Evolutionary conservation across 2,888 invertebrate species (phyloP).

Genomic region (Timandra comae): DNA sequence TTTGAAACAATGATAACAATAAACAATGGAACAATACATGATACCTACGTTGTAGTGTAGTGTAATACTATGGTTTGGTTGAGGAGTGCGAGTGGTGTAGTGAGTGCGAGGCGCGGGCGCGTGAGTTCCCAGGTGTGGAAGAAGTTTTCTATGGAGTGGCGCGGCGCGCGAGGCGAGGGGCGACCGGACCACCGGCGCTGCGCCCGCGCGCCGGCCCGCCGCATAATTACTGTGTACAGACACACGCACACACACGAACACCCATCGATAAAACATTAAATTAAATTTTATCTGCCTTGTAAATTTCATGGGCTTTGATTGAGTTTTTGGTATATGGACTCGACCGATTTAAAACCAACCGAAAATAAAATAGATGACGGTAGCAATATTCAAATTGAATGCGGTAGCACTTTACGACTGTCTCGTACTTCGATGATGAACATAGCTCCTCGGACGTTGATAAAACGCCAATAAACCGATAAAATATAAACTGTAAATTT

Average conservation of each 20-base stretch:
- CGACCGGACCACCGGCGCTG: constrained; percentile 68
- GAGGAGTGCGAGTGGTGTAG: constrained; percentile 31
- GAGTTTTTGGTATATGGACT: constrained; percentile 50
- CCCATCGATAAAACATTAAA: constrained; percentile 65
- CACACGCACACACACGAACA: constrained; percentile 48
- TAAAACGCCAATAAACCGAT: constrained; percentile 36
- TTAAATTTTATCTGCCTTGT: constrained; percentile 71
- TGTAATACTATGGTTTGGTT: too few relatives aligned
- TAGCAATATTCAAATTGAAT: constrained; percentile 55
- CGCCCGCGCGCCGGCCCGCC: constrained; percentile 63
- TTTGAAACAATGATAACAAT: constrained; percentile 26
- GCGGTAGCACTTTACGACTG: constrained; percentile 37
- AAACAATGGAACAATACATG: constrained; percentile 38
- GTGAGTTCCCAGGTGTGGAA: constrained; percentile 61
- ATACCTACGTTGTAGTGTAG: constrained; percentile 20
- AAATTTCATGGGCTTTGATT: constrained; percentile 67
- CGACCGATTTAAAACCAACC: constrained; percentile 21
- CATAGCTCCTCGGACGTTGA: constrained; percentile 38
- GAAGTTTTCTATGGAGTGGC: constrained; percentile 40
- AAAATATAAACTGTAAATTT: constrained; percentile 31
- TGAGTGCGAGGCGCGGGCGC: constrained; percentile 54
- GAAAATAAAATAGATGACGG: constrained; percentile 36
- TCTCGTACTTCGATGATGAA: constrained; percentile 29
- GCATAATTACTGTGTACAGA: constrained; percentile 72
- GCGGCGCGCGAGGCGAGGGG: constrained; percentile 30